Evolutionary conservation across 1,140 invertebrate genomes (phyloP).

Genomic region (Stenopsyche tienmushanensis): DNA sequence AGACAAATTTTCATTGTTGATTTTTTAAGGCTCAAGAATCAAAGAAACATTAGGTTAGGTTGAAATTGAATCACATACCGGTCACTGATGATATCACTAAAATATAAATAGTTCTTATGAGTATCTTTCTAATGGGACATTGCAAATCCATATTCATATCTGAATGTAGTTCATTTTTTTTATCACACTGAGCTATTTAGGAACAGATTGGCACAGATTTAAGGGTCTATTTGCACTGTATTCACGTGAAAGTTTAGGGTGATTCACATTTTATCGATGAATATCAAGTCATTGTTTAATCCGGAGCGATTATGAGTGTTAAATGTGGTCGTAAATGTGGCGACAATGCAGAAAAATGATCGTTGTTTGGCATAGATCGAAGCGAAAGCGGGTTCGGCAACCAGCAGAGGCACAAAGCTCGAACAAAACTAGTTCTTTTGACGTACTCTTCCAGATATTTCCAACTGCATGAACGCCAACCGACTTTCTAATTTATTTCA

Average conservation of each 20-base stretch:
- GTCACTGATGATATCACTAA: not conserved
- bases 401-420: slow-evolving; percentile 7
- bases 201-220: not conserved
- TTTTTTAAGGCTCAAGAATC: not conserved
- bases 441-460: slow-evolving; percentile 12
- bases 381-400: slow-evolving; percentile 10
- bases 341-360: too few species aligned
- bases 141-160: not conserved
- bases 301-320: not conserved
- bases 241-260: not conserved
- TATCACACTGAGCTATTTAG: too few species aligned
- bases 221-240: not conserved
- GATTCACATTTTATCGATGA: too few species aligned
- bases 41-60: not conserved
- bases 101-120: not conserved
- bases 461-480: not conserved
- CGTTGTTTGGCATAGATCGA: slow-evolving; percentile 1
- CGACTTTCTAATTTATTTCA: slow-evolving; percentile 15
- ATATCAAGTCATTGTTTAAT: too few species aligned
- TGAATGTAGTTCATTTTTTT: not conserved
- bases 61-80: not conserved
- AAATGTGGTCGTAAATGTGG: not conserved
- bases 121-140: not conserved
- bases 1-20: not conserved
- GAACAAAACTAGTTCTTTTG: slow-evolving; percentile 27